A percentile compares a stretch with the other conserved stretches of the same genome.
Conservation (phyloP, 2,797 vertebrate genomes). For the Nasua narica region DNA sequence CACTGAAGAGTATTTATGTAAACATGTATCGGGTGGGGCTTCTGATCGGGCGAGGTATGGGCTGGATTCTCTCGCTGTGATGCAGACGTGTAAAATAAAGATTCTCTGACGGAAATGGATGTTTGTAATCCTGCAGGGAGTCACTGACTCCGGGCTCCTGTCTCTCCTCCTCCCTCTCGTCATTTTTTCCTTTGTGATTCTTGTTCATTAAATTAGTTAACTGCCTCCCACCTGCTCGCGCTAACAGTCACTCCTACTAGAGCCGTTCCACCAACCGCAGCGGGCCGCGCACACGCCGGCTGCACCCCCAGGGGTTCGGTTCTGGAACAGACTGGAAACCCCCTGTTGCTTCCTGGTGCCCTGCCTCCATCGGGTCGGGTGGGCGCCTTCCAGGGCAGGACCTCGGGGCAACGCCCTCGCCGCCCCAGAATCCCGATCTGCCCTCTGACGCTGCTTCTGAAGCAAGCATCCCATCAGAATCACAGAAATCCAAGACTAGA, state of each 20-base stretch:
- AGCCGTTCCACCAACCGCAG: not conserved
- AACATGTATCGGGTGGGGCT: not conserved
- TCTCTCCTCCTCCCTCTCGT: not conserved
- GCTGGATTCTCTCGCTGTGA: slow-evolving; percentile 73
- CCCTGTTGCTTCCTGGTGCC: accelerated
- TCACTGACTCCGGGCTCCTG: not conserved
- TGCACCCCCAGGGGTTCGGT: not conserved
- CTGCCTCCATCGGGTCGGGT: accelerated
- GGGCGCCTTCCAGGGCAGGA: not conserved
- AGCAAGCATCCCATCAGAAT: too few relatives aligned
- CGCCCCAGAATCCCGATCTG: not conserved
- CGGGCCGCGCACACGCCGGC: not conserved
- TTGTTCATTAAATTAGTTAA: slow-evolving; percentile 40
- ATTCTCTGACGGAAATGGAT: slow-evolving; percentile 42
- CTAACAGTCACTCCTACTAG: not conserved
- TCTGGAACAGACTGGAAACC: not conserved
- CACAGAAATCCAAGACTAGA: not conserved
- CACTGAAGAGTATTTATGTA: slow-evolving; percentile 45
- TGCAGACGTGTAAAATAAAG: slow-evolving; percentile 80
- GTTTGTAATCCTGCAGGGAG: not conserved
- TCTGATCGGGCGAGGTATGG: slow-evolving; percentile 27
- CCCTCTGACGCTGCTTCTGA: not conserved
- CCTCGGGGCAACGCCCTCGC: not conserved
- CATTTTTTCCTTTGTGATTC: not conserved
- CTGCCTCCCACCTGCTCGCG: slow-evolving; percentile 14